Percentiles rank a stretch among this genome's conserved stretches.
Evolutionary conservation across 2,113 vertebrate genomes (phyloP).

Genomic region (Labeo rohita): DNA sequence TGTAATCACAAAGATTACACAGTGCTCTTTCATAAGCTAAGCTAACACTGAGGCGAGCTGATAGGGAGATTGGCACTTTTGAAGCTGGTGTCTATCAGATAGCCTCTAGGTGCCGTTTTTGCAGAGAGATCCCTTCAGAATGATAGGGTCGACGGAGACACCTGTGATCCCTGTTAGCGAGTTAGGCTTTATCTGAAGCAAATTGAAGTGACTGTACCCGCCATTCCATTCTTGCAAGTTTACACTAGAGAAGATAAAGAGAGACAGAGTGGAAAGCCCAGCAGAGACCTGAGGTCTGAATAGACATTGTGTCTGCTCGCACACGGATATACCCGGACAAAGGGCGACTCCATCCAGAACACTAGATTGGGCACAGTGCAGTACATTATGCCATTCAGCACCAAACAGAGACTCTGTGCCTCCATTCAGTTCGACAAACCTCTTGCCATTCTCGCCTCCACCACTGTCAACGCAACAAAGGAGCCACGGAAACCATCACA

Average conservation of each 20-base stretch:
- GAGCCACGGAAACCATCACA: not conserved
- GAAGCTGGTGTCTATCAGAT: conserved; percentile 20
- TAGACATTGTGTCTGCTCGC: conserved; percentile 29
- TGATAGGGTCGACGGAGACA: conserved; percentile 28
- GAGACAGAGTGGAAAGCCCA: conserved; percentile 28
- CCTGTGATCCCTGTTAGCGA: conserved; percentile 17
- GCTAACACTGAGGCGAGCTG: conserved; percentile 27
- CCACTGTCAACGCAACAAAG: conserved; percentile 18
- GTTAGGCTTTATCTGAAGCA: conserved; percentile 47
- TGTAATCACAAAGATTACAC: conserved; percentile 49
- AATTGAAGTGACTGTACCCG: conserved; percentile 36
- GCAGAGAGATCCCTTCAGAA: conserved; percentile 25
- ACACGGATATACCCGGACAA: conserved; percentile 33
- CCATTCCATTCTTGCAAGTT: conserved; percentile 43
- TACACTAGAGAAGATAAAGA: conserved; percentile 47
- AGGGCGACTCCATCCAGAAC: conserved; percentile 41
- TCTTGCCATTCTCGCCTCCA: conserved; percentile 24
- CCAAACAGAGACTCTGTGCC: conserved; percentile 4
- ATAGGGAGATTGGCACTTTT: not conserved
- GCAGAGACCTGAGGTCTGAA: conserved; percentile 29
- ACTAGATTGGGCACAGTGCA: conserved; percentile 37
- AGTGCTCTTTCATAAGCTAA: conserved; percentile 40
- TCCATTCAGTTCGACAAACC: conserved; percentile 25
- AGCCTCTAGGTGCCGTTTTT: conserved; percentile 23
- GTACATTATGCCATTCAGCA: conserved; percentile 47